Conservation (phyloP, 2,113 vertebrate species). For the Oreochromis aureus region DNA sequence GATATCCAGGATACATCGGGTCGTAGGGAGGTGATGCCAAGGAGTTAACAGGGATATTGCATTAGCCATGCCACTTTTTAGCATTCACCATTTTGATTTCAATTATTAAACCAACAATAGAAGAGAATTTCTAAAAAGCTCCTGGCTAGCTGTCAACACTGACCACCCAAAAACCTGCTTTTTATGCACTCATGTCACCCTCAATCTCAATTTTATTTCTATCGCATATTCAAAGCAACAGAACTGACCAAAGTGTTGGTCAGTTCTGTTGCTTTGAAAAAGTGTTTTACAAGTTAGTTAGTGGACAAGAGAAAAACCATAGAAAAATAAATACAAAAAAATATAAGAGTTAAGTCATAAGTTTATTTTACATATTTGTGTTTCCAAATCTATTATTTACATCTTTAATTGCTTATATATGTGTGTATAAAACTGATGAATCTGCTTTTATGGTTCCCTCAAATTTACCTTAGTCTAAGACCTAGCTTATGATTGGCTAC, state of each 20-base stretch:
- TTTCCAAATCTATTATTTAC: not conserved
- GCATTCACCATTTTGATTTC: not conserved
- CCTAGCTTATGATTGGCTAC: not conserved
- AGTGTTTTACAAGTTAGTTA: not conserved
- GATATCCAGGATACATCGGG: not conserved
- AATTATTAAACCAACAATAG: not conserved
- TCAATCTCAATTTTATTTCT: not conserved
- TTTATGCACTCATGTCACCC: not conserved
- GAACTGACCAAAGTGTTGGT: not conserved
- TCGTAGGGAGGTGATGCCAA: not conserved
- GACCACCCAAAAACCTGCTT: not conserved
- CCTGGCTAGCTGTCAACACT: not conserved
- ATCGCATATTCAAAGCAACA: not conserved
- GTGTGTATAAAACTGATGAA: not conserved
- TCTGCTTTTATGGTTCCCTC: not conserved
- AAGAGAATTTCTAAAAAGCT: not conserved
- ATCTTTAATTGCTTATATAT: not conserved
- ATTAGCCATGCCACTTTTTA: not conserved
- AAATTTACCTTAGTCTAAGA: not conserved
- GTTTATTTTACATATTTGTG: not conserved
- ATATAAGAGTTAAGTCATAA: not conserved
- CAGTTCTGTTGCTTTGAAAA: not conserved
- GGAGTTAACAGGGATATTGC: not conserved
- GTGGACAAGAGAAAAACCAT: not conserved
- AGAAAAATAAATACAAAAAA: not conserved